Evolutionary conservation across 2,113 vertebrate genomes (phyloP).

Genomic region (Boleophthalmus pectinirostris): DNA sequence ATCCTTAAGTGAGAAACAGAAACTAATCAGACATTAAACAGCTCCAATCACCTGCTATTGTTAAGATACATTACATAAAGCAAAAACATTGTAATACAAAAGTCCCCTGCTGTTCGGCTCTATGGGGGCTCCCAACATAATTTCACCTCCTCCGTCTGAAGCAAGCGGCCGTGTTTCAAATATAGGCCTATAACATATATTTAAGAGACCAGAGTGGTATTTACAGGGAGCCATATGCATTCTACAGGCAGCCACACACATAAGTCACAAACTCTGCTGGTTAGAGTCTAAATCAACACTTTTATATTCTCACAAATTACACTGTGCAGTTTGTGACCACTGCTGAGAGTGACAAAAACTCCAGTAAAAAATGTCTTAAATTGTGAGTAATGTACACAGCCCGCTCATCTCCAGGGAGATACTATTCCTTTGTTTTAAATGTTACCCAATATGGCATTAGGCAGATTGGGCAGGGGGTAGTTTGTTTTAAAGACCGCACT

Average conservation of each 20-base stretch:
- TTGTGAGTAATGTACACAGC: no score
- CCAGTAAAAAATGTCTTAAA: background rate
- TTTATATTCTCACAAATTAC: background rate
- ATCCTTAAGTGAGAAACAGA: background rate
- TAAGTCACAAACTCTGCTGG: background rate
- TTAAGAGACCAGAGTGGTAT: constrained; percentile 35
- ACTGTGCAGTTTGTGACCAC: background rate
- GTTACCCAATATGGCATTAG: no score
- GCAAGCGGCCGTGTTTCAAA: background rate
- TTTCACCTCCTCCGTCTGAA: background rate
- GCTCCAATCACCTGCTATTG: background rate
- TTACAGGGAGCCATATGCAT: constrained; percentile 20
- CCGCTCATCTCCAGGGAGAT: no score
- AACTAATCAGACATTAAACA: background rate
- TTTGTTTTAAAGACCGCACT: no score
- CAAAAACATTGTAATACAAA: background rate
- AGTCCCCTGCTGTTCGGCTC: background rate
- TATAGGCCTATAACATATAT: constrained; percentile 10
- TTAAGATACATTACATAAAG: background rate
- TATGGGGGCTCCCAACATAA: background rate
- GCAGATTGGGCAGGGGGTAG: no score
- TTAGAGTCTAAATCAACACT: background rate
- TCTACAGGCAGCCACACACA: constrained; percentile 6
- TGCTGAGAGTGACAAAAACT: background rate
- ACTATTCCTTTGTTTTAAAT: no score